A percentile compares a stretch with the other conserved stretches of the same genome.
Evolutionary conservation across 2,797 vertebrate genomes (phyloP).

Genomic region (Cyclura pinguis): DNA sequence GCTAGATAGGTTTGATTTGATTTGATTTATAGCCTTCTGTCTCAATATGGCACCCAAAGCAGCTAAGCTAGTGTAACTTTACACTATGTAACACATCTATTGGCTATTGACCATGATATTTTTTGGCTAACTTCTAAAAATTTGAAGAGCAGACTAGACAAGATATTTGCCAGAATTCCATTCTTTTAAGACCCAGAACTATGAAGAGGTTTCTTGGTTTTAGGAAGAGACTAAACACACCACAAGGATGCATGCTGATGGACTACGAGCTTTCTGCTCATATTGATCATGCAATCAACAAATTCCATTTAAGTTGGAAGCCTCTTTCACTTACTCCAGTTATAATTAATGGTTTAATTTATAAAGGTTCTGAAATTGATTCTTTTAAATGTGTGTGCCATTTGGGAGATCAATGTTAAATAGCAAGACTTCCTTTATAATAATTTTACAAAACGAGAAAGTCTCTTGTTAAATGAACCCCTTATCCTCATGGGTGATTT

Average conservation of each 20-base stretch:
- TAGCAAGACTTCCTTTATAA: slow-evolving; percentile 58
- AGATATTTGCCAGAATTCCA: slow-evolving; percentile 22
- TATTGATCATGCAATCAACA: slow-evolving; percentile 56
- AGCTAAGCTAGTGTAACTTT: no score
- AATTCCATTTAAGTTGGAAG: slow-evolving; percentile 53
- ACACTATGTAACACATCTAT: no score
- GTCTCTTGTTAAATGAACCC: slow-evolving; percentile 60
- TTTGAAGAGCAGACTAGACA: slow-evolving; percentile 29
- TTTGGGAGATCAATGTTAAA: slow-evolving; percentile 61
- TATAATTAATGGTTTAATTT: slow-evolving; percentile 69
- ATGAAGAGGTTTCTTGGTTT: neutral
- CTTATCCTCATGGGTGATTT: slow-evolving; percentile 61
- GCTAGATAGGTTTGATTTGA: no score
- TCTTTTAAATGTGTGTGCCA: slow-evolving; percentile 60
- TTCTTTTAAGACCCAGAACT: neutral
- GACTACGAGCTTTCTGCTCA: slow-evolving; percentile 26
- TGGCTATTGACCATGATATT: neutral
- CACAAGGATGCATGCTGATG: neutral
- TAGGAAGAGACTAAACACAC: neutral
- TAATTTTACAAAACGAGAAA: slow-evolving; percentile 60
- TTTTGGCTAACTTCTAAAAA: slow-evolving; percentile 49
- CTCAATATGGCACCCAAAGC: no score
- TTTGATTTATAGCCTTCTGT: no score
- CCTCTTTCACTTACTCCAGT: slow-evolving; percentile 59
- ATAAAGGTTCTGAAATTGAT: slow-evolving; percentile 62